Conservation (phyloP, 2,797 vertebrate species). For the Microctenopoma lineatum region DNA sequence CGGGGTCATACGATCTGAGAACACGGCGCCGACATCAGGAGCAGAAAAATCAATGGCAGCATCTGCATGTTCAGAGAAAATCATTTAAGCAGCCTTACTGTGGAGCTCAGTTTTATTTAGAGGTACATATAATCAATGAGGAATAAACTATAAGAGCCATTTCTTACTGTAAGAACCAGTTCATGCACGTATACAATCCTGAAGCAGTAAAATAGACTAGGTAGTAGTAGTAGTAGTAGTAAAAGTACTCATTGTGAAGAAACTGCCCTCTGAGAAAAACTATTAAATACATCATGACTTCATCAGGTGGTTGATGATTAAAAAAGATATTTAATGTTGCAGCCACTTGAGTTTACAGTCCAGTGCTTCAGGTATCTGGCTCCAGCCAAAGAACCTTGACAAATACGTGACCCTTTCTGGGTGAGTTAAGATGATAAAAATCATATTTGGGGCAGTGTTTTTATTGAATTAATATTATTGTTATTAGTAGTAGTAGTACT, state of each 20-base stretch:
- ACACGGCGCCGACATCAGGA: conserved; percentile 1
- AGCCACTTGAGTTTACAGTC: background rate
- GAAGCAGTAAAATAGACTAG: background rate
- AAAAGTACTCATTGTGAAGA: background rate
- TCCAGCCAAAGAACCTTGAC: too few species aligned
- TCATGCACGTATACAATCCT: background rate
- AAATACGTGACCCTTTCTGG: too few species aligned
- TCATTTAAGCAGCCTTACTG: background rate
- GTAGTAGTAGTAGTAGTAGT: too few species aligned
- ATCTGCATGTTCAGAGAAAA: background rate
- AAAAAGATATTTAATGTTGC: too few species aligned
- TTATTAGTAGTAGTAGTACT: too few species aligned
- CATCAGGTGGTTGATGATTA: background rate
- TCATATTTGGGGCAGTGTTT: too few species aligned
- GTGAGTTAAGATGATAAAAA: background rate
- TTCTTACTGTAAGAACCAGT: background rate
- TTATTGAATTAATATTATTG: too few species aligned
- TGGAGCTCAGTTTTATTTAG: background rate
- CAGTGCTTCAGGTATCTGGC: background rate
- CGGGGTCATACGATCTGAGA: background rate
- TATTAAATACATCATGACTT: background rate
- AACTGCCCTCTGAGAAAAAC: background rate
- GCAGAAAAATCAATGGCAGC: conserved; percentile 4
- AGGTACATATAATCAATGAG: background rate
- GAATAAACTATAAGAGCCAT: background rate